Evolutionary conservation across 2,888 invertebrate species (phyloP).

Genomic region (Disparrhopalites patrizii): DNA sequence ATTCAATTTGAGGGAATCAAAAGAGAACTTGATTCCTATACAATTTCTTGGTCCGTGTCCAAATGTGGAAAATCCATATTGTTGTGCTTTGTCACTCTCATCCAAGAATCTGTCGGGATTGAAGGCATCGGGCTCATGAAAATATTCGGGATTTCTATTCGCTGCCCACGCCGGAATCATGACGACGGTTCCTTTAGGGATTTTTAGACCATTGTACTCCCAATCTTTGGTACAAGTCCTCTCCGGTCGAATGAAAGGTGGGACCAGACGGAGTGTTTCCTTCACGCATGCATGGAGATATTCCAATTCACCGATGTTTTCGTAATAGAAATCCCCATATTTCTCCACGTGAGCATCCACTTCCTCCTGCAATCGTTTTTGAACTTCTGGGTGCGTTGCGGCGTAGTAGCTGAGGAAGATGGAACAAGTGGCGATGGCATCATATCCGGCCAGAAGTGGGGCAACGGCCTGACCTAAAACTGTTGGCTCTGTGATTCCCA

Average conservation of each 20-base stretch:
- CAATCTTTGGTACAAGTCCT: conserved; percentile 31
- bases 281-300: conserved; percentile 28
- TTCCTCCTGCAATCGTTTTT: conserved; percentile 1
- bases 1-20: conserved; percentile 38
- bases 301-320: conserved; percentile 20
- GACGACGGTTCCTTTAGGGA: conserved; percentile 35
- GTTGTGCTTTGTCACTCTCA: conserved; percentile 27
- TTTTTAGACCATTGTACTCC: conserved; percentile 31
- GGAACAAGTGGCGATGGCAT: conserved; percentile 35
- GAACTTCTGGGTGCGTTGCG: conserved; percentile 17
- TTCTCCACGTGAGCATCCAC: conserved; percentile 10
- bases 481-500: conserved; percentile 38
- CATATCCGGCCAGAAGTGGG: conserved; percentile 45
- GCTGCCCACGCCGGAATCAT: conserved; percentile 40
- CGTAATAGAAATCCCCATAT: conserved; percentile 12
- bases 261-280: conserved; percentile 27
- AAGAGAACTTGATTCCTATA: conserved; percentile 37
- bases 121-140: conserved; percentile 38
- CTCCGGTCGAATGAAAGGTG: conserved; percentile 29
- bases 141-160: conserved; percentile 36
- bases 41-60: conserved; percentile 41
- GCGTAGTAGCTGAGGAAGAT: conserved; percentile 35
- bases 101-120: conserved; percentile 41
- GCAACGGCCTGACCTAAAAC: conserved; percentile 41
- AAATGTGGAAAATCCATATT: conserved; percentile 33